phyloP scores from a whole-genome alignment of 2,113 vertebrate genomes.

The Piaya cayana region DNA sequence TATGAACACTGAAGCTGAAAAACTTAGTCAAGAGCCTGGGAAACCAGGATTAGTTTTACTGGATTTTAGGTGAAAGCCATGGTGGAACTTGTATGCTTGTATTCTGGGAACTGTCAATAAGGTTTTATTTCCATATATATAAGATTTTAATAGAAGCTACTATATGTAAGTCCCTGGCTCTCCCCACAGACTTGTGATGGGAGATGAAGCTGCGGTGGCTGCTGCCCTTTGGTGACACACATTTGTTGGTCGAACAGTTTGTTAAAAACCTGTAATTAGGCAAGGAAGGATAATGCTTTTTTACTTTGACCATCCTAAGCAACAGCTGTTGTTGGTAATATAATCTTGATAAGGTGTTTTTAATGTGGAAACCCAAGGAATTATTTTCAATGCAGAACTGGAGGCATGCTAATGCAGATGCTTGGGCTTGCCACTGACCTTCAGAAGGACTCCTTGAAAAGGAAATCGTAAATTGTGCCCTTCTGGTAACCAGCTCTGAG shows the following conservation, averaged over 20 bases:
- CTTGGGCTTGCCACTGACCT: not conserved
- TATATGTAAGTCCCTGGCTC: not conserved
- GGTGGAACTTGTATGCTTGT: not conserved
- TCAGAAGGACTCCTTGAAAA: not conserved
- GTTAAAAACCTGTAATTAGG: not conserved
- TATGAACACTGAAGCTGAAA: not conserved
- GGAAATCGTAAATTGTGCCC: not conserved
- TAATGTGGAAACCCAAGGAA: not conserved
- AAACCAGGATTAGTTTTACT: not conserved
- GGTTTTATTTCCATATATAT: not conserved
- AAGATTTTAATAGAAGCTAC: not conserved
- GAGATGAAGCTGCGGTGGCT: not conserved
- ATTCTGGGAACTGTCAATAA: not conserved
- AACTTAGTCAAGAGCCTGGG: not conserved
- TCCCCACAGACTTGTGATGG: fast-evolving
- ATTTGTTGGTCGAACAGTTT: not conserved
- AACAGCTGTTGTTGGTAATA: not conserved
- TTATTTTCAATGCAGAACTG: not conserved
- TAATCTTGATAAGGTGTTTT: not conserved
- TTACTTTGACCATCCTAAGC: not conserved
- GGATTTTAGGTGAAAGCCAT: not conserved
- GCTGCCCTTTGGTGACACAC: not conserved
- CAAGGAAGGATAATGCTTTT: not conserved
- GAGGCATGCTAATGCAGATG: fast-evolving
- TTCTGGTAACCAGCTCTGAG: not conserved